Evolutionary conservation across 2,113 vertebrate species (phyloP), one percentile per base, ranked within the genome.

Genomic region (Rhizomys pruinosus): DNA sequence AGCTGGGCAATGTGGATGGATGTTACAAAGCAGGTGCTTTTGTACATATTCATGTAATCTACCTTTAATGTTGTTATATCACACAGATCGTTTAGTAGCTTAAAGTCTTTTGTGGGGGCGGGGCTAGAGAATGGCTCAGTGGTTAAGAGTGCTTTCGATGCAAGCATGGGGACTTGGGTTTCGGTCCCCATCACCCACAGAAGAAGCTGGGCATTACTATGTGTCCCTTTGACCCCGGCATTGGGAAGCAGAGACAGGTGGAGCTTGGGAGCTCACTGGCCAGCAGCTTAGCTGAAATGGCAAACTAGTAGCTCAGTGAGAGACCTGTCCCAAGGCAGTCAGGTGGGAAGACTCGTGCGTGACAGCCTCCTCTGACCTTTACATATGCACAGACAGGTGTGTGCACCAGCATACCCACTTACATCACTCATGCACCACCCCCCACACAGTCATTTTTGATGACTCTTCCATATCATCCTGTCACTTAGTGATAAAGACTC

Each of bases 1-100:
- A 97, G 84, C 61, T 93, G 93, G 95, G 44, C 94, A 96, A 61
- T 79, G 64, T 68, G 78, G 68, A 11, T 95, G 90, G 91, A 66
- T 84, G 87, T 89, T 89, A 52, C 29, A 37, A 55, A 92, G 59
- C 47, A 87, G 47, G 92, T 84, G 76, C 44, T 82, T 93, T 92
- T 57, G 61, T 96, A 76, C 55, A 44, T 89, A 79, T 94, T 93
- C 95, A 73, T 61, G 82, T 34, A 42, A 25, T 84, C 64, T 5
- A 10, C 55, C 95, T 91, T 12, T 89, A 69, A 71, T 91, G 85
- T 84, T 57, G 22, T 63, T 37, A 89, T 73, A 92, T 34, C 76
- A 93, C 82, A 92, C 94, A 87, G 44, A 52, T 71, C 74, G 76
- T 89, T 91, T 20, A 87, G 84, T 59, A 22, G n/a, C 11, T 84